phyloP scores from a whole-genome alignment of 2,797 vertebrate genomes.

The Syngnathus rostellatus region DNA sequence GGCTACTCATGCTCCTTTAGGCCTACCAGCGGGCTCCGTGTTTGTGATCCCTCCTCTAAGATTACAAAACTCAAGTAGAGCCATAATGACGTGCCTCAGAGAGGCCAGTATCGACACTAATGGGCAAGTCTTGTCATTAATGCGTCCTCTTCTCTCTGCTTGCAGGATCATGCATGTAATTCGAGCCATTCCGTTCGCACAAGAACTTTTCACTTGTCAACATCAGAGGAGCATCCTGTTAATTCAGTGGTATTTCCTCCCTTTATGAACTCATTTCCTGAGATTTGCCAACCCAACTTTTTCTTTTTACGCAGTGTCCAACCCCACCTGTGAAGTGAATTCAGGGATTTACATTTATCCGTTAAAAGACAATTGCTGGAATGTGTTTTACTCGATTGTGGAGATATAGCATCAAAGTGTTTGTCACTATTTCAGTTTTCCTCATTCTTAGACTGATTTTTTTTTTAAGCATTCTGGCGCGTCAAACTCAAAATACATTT shows the following conservation, averaged over 20 bases:
- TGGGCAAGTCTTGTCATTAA: constrained; percentile 11
- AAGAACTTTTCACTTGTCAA: constrained; percentile 71
- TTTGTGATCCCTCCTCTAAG: neutral
- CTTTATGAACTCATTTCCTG: constrained; percentile 25
- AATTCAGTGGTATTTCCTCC: constrained; percentile 74
- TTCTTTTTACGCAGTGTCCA: neutral
- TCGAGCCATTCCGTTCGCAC: constrained; percentile 80
- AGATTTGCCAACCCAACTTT: constrained; percentile 3
- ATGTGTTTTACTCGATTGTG: too few relatives aligned
- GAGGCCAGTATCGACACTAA: constrained; percentile 7
- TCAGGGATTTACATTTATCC: neutral
- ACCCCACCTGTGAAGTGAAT: neutral
- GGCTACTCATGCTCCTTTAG: too few relatives aligned
- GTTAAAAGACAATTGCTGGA: too few relatives aligned
- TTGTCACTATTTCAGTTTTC: too few relatives aligned
- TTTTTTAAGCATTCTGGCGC: too few relatives aligned
- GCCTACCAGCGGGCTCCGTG: too few relatives aligned
- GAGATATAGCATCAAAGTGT: too few relatives aligned
- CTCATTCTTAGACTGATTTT: too few relatives aligned
- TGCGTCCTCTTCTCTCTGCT: constrained; percentile 21
- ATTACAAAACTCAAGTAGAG: constrained; percentile 16
- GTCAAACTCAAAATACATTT: too few relatives aligned
- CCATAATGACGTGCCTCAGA: constrained; percentile 13
- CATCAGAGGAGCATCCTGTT: constrained; percentile 77
- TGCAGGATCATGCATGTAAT: constrained; percentile 74